Conservation (phyloP, 2,888 invertebrate genomes). For the Troglohyphantes excavatus region DNA sequence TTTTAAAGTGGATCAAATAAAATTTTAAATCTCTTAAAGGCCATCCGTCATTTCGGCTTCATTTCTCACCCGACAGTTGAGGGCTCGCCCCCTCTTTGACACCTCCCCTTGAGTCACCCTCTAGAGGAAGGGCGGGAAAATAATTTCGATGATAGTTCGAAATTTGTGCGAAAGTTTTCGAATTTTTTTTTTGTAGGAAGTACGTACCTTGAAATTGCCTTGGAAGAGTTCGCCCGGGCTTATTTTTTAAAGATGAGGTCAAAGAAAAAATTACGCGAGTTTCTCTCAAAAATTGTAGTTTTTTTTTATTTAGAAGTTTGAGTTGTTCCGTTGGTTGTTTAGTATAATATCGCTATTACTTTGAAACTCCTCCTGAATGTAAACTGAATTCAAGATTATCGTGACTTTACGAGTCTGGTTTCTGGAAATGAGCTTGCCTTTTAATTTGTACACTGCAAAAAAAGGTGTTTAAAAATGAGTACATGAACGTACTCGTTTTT, state of each 20-base stretch:
- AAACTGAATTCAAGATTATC: too few species aligned
- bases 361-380: neutral
- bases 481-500: too few species aligned
- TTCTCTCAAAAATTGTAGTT: too few species aligned
- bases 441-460: too few species aligned
- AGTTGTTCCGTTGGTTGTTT: neutral
- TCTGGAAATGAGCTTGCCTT: too few species aligned
- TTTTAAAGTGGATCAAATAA: conserved; percentile 74
- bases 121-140: conserved; percentile 36
- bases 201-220: neutral
- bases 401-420: too few species aligned
- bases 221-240: neutral
- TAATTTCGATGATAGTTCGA: conserved; percentile 69
- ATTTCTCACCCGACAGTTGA: conserved; percentile 72
- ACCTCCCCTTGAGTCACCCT: conserved; percentile 49
- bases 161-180: conserved; percentile 54
- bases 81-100: conserved; percentile 18
- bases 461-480: too few species aligned
- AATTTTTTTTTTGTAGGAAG: neutral
- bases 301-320: neutral
- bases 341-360: neutral
- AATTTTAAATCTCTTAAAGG: conserved; percentile 76
- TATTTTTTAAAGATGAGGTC: neutral
- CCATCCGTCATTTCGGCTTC: conserved; percentile 77
- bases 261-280: conserved; percentile 4